Conservation (phyloP, 1,140 invertebrate species). For the Lepidurus packardi region DNA sequence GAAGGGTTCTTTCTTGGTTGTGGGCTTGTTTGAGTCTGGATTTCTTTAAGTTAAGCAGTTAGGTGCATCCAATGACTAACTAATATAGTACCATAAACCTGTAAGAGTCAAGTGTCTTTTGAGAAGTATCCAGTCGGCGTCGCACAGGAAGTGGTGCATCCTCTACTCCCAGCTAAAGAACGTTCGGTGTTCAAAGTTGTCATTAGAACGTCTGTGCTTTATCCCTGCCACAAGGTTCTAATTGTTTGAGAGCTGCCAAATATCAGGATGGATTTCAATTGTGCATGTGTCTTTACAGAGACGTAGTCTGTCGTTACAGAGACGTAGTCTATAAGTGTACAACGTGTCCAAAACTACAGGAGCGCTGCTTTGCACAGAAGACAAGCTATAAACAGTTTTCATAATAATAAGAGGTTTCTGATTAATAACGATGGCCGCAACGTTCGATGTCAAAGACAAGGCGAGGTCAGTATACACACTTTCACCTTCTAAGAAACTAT, state of each 20-base stretch:
- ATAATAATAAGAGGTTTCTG: not conserved
- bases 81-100: not conserved
- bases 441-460: slow-evolving; percentile 66
- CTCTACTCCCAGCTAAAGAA: not conserved
- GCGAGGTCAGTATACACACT: slow-evolving; percentile 51
- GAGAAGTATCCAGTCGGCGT: not conserved
- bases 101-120: not conserved
- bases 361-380: not conserved
- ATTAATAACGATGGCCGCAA: slow-evolving; percentile 52
- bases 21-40: not conserved
- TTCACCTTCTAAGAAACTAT: no score
- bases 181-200: not conserved
- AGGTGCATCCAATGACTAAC: not conserved
- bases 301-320: not conserved
- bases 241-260: not conserved
- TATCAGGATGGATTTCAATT: not conserved
- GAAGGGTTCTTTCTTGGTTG: not conserved
- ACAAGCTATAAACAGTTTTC: not conserved
- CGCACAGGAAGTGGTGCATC: not conserved
- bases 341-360: not conserved
- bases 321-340: not conserved
- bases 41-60: not conserved
- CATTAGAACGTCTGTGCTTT: not conserved
- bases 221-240: not conserved
- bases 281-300: not conserved